These are phyloP conservation scores for Drosophila mojavensis DNA, from an alignment of 1,140 invertebrate species.

Conservation along the genomic window DNA sequence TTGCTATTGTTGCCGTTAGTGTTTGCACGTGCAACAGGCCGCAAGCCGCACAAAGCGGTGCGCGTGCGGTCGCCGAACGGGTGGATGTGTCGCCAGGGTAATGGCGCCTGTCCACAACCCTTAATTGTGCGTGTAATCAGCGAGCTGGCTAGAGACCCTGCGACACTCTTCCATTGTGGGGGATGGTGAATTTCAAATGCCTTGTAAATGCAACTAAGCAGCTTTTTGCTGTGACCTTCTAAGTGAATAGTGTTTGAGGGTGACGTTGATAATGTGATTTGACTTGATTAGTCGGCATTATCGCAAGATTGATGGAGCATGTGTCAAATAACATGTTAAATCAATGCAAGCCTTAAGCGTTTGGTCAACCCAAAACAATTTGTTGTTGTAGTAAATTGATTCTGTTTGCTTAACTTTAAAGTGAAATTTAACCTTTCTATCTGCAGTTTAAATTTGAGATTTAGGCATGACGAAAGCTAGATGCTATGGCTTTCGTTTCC, in stretches of 20 bases:
- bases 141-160: slow-evolving; percentile 18
- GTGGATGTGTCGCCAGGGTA: slow-evolving; percentile 1
- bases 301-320: slow-evolving; percentile 65
- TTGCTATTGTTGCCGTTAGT: slow-evolving; percentile 29
- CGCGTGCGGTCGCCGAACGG: slow-evolving; percentile 25
- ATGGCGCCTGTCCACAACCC: slow-evolving; percentile 64
- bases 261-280: slow-evolving; percentile 65
- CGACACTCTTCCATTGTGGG: slow-evolving; percentile 20
- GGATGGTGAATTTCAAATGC: slow-evolving; percentile 47
- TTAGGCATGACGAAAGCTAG: slow-evolving; percentile 7
- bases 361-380: slow-evolving; percentile 21
- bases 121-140: slow-evolving; percentile 78
- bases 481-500: not conserved
- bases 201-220: slow-evolving; percentile 72
- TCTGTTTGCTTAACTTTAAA: not conserved
- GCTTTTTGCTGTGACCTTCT: slow-evolving; percentile 48
- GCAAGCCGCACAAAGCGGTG: slow-evolving; percentile 52
- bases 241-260: slow-evolving; percentile 20
- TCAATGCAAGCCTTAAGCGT: slow-evolving; percentile 27
- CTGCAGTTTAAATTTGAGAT: slow-evolving; percentile 7
- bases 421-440: not conserved
- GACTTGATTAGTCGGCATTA: slow-evolving; percentile 68
- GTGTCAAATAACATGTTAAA: slow-evolving; percentile 58
- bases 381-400: slow-evolving; percentile 21
- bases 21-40: slow-evolving; percentile 75